phyloP scores from a whole-genome alignment of 2,113 vertebrate species.

The Bubalus kerabau region DNA sequence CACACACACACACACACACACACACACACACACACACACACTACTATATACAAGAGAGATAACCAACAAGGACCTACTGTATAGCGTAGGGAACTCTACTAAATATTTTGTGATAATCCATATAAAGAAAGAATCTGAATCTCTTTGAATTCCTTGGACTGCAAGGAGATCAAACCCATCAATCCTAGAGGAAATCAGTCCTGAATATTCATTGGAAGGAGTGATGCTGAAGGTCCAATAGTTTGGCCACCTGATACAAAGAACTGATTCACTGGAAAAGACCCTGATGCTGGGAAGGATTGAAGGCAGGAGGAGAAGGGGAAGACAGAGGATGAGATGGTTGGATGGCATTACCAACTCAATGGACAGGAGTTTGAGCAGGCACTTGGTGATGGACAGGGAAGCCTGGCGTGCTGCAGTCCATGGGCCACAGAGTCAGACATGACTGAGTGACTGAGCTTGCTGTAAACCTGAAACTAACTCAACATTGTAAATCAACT shows the following conservation, averaged over 20 bases:
- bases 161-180: not conserved
- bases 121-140: not conserved
- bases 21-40: not conserved
- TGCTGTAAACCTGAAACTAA: not conserved
- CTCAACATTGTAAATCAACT: not conserved
- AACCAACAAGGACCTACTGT: not conserved
- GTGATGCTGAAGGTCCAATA: not conserved
- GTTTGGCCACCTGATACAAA: not conserved
- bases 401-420: not conserved
- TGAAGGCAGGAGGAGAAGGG: not conserved
- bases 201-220: not conserved
- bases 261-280: not conserved
- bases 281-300: not conserved
- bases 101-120: not conserved
- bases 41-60: not conserved
- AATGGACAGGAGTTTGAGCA: not conserved
- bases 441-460: not conserved
- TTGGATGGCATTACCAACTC: not conserved
- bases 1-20: not conserved
- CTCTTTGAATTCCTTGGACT: not conserved
- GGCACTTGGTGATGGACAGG: not conserved
- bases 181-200: not conserved
- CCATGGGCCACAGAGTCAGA: not conserved
- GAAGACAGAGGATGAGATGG: not conserved
- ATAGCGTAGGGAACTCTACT: not conserved